These are phyloP conservation scores for Gerris lacustris DNA, from an alignment of 2,888 invertebrate genomes.

Conservation along the genomic window DNA sequence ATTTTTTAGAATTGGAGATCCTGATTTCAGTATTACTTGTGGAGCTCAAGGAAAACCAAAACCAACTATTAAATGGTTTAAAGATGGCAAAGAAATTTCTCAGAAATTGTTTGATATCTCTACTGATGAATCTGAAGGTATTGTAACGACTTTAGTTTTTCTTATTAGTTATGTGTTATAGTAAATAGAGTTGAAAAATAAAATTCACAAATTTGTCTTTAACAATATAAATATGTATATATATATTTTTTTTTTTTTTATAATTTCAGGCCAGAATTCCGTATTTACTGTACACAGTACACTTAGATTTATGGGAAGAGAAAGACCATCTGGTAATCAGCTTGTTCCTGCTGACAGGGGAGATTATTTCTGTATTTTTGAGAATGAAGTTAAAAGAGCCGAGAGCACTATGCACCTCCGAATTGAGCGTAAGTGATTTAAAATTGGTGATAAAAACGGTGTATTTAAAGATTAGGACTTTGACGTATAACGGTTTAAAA, in stretches of 20 bases:
- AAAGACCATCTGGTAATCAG: constrained; percentile 61
- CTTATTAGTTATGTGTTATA: not conserved
- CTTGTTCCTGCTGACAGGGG: constrained; percentile 74
- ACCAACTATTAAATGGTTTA: constrained; percentile 72
- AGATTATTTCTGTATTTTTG: constrained; percentile 73
- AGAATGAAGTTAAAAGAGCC: constrained; percentile 76
- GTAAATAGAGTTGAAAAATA: constrained; percentile 11
- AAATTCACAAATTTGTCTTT: constrained; percentile 1
- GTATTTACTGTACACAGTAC: constrained; percentile 66
- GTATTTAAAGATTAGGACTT: too few relatives aligned
- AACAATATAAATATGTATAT: not conserved
- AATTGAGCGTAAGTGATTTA: constrained; percentile 63
- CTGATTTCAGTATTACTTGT: constrained; percentile 66
- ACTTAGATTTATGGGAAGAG: constrained; percentile 65
- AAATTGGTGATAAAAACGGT: not conserved
- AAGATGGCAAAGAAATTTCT: constrained; percentile 67
- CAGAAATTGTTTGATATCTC: constrained; percentile 70
- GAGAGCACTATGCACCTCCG: constrained; percentile 82
- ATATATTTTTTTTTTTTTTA: not conserved
- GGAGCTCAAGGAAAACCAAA: constrained; percentile 79
- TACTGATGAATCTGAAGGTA: constrained; percentile 60
- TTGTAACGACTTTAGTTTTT: not conserved
- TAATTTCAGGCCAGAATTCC: constrained; percentile 25
- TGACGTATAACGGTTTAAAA: not conserved
- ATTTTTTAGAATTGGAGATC: constrained; percentile 54